Evolutionary conservation across 2,113 vertebrate genomes (phyloP), one percentile per base, ranked within the genome.

Genomic region (Gracilinanus agilis): DNA sequence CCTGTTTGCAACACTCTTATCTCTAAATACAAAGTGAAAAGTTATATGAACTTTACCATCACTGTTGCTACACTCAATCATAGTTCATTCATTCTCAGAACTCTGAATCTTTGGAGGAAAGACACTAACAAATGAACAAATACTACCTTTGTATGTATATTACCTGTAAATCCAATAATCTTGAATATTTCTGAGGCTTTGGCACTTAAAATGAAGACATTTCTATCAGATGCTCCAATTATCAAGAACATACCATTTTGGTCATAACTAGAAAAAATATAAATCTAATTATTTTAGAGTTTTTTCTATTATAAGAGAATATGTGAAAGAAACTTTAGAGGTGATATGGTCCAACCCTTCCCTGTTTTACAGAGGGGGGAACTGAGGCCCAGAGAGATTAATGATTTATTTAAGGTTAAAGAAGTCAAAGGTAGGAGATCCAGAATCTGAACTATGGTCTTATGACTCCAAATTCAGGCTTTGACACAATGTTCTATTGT

Each of bases 131-230:
- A 94, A 91, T 90, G 53, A 93, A 89, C 90, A 94, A 75, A 88
- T 29, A 88, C 25, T 61, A 23, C 19, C n/a, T 83, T 25, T 40
- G 1, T 40, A 24, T 91, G 9, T 44, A 40, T 90, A 91, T 91
- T 99, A 99, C 99, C 99, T 98, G 98, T 94, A 94, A 98, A 99
- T 98, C 99, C 99, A 96, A 99, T 98, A 97, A 99, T 98, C n/a
- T 98, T 94, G 98, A 99, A 99, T 90, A 23, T 97, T 61, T 98
- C 98, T 90, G 99, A 99, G 25, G 99, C 99, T 11, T 93, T 99
- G 93, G 99, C 98, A 97, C 99, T 97, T 54, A 99, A 96, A 55
- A 99, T 90, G 98, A 99, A 99, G 54, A 99, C 88, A 29, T 98
- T 97, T 96, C 98, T 98, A 97, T 99, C 98, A 91, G 97, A 96